Evolutionary conservation across 2,888 invertebrate genomes (phyloP), one percentile per base, ranked within the genome.

Genomic region (Netelia fuscicornis): DNA sequence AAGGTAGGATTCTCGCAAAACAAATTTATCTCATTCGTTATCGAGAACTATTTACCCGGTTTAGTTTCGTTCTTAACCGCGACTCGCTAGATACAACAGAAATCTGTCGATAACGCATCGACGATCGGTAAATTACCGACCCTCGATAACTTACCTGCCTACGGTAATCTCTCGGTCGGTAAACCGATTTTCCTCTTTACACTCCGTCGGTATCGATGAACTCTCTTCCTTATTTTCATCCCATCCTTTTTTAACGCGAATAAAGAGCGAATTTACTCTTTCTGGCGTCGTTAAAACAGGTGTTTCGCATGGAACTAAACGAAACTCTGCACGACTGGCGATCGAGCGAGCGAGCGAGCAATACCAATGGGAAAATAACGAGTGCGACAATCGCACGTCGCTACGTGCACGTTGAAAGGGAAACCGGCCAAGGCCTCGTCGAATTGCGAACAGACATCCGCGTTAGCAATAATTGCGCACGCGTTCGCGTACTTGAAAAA

Each of bases 381-480:
- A 58, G n/a, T 54, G 70, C 80, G 30, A 30, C 30, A 5, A 30
- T 65, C 74, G 83, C 83, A 79, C 76, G 64, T 56, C 71, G 48
- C 64, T 76, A 17, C 72, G 67, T 74, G 77, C 71, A 82, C 83
- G 81, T 85, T 88, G 92, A 92, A 92, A 93, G 91, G 91, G 90
- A 93, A 93, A 93, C 90, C 92, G 93, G 93, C 92, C 93, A 93
- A 93, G 93, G 93, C 91, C 90, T 88, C 88, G 86, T 86, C 89
- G 89, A 92, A 92, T 91, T 89, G 92, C 90, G 89, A 92, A 89
- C 91, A 90, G 92, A 93, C 91, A 93, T 93, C 92, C 93, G 93
- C 92, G 92, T 93, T 92, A 92, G 89, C 91, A 91, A 92, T 93
- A 92, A 93, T 92, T 91, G 90, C 90, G 88, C 88, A 87, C 89